phyloP scores from a whole-genome alignment of 2,113 vertebrate genomes.

The Podilymbus podiceps region DNA sequence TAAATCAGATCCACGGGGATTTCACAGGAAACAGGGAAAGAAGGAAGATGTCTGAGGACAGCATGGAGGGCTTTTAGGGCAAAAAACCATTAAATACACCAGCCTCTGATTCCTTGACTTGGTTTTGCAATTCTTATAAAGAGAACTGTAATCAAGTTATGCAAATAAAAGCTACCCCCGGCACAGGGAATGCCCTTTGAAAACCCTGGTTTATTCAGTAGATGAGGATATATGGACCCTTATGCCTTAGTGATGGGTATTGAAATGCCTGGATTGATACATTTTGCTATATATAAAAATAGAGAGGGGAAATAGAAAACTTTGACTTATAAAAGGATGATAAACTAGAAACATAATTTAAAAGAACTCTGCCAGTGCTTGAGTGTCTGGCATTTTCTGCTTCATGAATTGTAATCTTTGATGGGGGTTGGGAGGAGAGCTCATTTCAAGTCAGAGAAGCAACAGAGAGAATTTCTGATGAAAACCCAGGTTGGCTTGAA shows the following conservation, averaged over 20 bases:
- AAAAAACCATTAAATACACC: not conserved
- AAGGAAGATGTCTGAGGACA: not conserved
- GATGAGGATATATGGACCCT: not conserved
- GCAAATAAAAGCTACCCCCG: not conserved
- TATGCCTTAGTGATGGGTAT: not conserved
- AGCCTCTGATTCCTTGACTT: not conserved
- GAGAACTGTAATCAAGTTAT: not conserved
- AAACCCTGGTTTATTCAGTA: slow-evolving; percentile 3
- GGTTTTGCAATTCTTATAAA: not conserved
- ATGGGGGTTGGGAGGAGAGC: not conserved
- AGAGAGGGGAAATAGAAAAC: slow-evolving; percentile 11
- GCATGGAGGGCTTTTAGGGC: not conserved
- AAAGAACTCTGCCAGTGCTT: slow-evolving; percentile 18
- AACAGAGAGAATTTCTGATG: slow-evolving; percentile 54
- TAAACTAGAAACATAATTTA: slow-evolving; percentile 37
- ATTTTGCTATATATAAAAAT: slow-evolving; percentile 16
- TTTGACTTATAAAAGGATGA: slow-evolving; percentile 18
- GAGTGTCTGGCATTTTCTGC: slow-evolving; percentile 1
- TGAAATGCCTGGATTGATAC: slow-evolving; percentile 2
- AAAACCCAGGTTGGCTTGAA: slow-evolving; percentile 8
- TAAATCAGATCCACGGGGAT: not conserved
- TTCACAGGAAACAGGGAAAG: not conserved
- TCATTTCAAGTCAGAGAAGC: slow-evolving; percentile 2
- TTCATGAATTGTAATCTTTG: slow-evolving; percentile 34
- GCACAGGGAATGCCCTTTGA: not conserved